Evolutionary conservation across 2,113 vertebrate genomes (phyloP).

Genomic region (Tachycineta bicolor): DNA sequence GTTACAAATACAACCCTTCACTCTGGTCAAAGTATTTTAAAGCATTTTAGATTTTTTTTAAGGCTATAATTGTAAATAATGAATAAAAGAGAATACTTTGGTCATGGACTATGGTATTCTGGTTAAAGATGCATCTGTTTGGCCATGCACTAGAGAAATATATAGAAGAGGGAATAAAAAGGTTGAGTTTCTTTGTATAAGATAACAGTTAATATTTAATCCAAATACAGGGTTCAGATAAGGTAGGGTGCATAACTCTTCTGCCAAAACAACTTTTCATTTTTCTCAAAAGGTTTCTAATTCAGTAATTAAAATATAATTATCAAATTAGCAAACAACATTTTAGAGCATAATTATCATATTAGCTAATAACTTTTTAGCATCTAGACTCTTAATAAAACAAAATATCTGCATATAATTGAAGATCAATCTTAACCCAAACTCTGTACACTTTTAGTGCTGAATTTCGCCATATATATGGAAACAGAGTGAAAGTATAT

Average conservation of each 20-base stretch:
- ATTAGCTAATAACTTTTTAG: neutral
- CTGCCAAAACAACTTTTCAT: neutral
- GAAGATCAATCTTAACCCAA: neutral
- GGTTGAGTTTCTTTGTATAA: neutral
- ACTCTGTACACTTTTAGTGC: neutral
- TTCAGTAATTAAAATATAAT: neutral
- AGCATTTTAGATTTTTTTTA: neutral
- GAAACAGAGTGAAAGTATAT: neutral
- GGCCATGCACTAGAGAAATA: neutral
- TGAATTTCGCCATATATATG: neutral
- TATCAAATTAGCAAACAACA: neutral
- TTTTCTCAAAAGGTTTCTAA: constrained; percentile 9
- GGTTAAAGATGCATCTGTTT: neutral
- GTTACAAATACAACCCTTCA: neutral
- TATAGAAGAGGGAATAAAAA: neutral
- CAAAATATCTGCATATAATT: neutral
- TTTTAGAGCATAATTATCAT: constrained; percentile 1
- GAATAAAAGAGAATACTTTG: neutral
- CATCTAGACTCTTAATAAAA: neutral
- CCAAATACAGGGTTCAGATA: neutral
- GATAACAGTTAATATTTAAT: neutral
- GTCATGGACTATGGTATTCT: neutral
- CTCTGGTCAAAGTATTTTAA: neutral
- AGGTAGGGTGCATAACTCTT: neutral
- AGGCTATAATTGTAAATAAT: neutral